These are phyloP conservation scores for Mythimna impura DNA, from an alignment of 2,888 invertebrate genomes.

Conservation along the genomic window DNA sequence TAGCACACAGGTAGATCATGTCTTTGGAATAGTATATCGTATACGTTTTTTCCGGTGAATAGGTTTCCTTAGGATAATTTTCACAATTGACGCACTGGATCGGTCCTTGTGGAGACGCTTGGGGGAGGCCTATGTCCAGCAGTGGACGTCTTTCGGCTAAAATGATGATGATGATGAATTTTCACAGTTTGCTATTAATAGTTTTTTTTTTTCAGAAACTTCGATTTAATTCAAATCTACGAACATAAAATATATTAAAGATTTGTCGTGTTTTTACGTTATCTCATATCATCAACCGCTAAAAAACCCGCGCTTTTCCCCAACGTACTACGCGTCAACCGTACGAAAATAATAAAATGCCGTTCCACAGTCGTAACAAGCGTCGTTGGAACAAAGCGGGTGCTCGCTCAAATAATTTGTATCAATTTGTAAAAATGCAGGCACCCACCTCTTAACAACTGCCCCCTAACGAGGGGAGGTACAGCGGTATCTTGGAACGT, in stretches of 20 bases:
- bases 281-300: neutral
- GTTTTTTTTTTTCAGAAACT: neutral
- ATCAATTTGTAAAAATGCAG: constrained; percentile 91
- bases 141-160: no score
- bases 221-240: neutral
- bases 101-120: no score
- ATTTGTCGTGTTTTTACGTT: neutral
- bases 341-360: constrained; percentile 88
- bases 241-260: neutral
- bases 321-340: constrained; percentile 65
- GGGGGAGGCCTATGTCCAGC: no score
- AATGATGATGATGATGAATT: no score
- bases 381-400: constrained; percentile 90
- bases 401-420: constrained; percentile 90
- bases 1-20: no score
- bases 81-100: no score
- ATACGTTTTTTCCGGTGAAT: no score
- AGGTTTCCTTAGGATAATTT: no score
- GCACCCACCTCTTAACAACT: constrained; percentile 77
- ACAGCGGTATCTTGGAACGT: constrained; percentile 75
- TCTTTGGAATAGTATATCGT: no score
- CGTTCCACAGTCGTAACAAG: constrained; percentile 89
- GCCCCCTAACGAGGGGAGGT: constrained; percentile 68
- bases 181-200: no score
- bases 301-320: constrained; percentile 51